A percentile compares a stretch with the other conserved stretches of the same genome.
Conservation (phyloP, 2,797 vertebrate species). For the Hippopotamyrus pictus region DNA sequence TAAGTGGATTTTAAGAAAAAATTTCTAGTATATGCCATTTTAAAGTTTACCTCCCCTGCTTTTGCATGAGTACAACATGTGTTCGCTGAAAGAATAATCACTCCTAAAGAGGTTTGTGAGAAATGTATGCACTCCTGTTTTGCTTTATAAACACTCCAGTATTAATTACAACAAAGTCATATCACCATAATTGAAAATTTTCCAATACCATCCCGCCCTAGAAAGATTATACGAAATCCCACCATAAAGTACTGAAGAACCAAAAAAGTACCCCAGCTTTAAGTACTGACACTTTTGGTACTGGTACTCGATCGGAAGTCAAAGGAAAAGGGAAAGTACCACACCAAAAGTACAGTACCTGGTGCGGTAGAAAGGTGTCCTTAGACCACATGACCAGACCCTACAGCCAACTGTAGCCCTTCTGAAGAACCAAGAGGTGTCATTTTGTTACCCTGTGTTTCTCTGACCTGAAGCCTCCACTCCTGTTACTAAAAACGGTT, state of each 20-base stretch:
- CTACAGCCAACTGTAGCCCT: no score
- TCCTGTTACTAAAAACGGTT: neutral
- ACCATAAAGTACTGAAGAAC: no score
- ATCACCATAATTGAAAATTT: neutral
- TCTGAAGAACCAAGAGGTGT: no score
- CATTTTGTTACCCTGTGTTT: neutral
- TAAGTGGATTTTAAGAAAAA: neutral
- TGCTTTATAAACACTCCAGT: neutral
- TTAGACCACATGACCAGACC: no score
- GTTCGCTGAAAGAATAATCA: neutral
- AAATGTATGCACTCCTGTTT: neutral
- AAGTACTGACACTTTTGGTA: no score
- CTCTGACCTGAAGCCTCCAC: neutral
- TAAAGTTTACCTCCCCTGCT: neutral
- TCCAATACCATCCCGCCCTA: neutral
- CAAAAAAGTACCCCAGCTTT: no score
- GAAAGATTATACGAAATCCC: no score
- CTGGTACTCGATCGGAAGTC: no score
- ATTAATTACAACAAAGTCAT: neutral
- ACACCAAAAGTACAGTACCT: no score
- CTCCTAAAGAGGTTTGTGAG: neutral
- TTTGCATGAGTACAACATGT: neutral
- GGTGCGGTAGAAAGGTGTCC: no score
- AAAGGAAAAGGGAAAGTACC: no score
- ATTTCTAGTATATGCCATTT: neutral